Evolutionary conservation across 1,140 invertebrate genomes (phyloP), one percentile per base, ranked within the genome.

Genomic region (Spodoptera litura): DNA sequence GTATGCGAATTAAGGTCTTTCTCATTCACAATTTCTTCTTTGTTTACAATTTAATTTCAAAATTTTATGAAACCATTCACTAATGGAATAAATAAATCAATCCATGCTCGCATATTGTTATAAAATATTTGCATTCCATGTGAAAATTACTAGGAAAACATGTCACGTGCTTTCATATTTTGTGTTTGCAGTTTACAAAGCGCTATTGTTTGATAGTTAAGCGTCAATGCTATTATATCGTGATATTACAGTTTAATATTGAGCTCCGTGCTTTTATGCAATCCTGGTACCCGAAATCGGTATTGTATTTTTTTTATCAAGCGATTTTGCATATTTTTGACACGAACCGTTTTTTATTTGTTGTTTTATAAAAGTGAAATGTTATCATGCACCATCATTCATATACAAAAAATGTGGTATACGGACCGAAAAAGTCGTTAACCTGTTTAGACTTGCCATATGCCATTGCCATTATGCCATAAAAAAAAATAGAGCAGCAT

Each of bases 151-250:
- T 38, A 44, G 12, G 35, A 64, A 64, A 64, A 44, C 61, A 49
- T 38, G 38, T 44, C 35, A 38, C 15, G 2, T 66, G 38, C 4
- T 66, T 38, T 25, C 58, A 61, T 11, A 38, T 49, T 13, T 61
- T 35, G 58, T 49, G 61, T 49, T 66, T 66, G n/a, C 15, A 66
- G 38, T 66, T 49, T 51, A 25, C 62, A 66, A 66, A 66, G 38
- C 38, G 38, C 62, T 49, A 51, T 66, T 66, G 38, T 66, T 66
- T 66, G 62, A 4, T 35, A 5, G 35, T 66, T n/a, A 38, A 15
- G 62, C n/a, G 15, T 66, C 62, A 15, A 66, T 49, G 15, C 38
- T 66, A 44, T 44, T 44, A 31, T 49, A 49, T 51, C 15, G 1
- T 44, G 5, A 9, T 44, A 31, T 49, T 49, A 12, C 15, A 9